These are phyloP conservation scores for Exocentrus adspersus DNA, from an alignment of 2,888 invertebrate species.

Conservation along the genomic window DNA sequence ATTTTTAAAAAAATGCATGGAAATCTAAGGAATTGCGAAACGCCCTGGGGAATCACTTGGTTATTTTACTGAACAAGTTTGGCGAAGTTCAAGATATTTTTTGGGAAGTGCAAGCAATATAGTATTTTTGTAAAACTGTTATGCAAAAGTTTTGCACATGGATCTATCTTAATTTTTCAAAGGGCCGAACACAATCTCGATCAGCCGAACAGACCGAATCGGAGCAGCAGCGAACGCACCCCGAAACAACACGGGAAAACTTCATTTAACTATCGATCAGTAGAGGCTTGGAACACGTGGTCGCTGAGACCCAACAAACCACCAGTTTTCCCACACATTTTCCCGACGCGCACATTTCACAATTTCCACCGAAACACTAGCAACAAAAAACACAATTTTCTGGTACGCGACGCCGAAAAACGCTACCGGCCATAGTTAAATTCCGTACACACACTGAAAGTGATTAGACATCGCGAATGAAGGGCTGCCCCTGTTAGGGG, in stretches of 20 bases:
- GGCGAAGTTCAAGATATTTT: no score
- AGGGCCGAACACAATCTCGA: no score
- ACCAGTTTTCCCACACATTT: conserved; percentile 21
- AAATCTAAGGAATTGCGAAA: no score
- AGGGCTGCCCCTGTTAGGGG: conserved; percentile 53
- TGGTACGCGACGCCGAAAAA: conserved; percentile 21
- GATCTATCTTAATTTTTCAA: no score
- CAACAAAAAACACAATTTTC: conserved; percentile 23
- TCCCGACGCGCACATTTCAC: conserved; percentile 10
- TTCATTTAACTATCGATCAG: conserved; percentile 33
- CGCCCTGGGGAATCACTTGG: no score
- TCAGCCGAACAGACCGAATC: neutral
- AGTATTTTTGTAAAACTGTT: no score
- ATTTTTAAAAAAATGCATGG: no score
- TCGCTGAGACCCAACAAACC: conserved; percentile 27
- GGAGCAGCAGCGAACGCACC: conserved; percentile 13
- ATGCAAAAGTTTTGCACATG: no score
- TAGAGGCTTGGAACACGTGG: conserved; percentile 30
- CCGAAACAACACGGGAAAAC: conserved; percentile 25
- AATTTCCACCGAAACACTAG: conserved; percentile 25
- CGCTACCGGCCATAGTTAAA: conserved; percentile 52
- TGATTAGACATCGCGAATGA: conserved; percentile 62
- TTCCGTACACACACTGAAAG: conserved; percentile 57
- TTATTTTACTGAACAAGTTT: no score
- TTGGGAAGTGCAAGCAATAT: no score